These are phyloP conservation scores for Epinotia ramella DNA, from an alignment of 2,888 invertebrate species.

Conservation along the genomic window DNA sequence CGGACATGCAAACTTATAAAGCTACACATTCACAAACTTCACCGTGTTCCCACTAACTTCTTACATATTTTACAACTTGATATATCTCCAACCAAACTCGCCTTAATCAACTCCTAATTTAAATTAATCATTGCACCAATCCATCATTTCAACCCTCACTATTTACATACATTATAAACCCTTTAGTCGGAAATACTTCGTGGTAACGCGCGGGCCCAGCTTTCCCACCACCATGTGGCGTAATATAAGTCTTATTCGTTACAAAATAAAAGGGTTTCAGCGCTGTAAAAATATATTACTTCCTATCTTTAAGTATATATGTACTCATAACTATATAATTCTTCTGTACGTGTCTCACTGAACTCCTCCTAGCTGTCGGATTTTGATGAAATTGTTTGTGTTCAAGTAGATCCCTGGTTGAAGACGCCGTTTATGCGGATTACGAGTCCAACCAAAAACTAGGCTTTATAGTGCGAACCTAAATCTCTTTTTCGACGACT, in stretches of 20 bases:
- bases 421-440: no score
- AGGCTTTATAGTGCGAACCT: no score
- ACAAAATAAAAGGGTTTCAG: slow-evolving; percentile 5
- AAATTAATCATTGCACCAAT: slow-evolving; percentile 37
- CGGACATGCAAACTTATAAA: no score
- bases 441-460: no score
- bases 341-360: no score
- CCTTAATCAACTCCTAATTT: slow-evolving; percentile 35
- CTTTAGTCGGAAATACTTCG: slow-evolving; percentile 35
- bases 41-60: no score
- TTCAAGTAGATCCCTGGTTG: no score
- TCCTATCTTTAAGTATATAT: slow-evolving; percentile 9
- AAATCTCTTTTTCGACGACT: no score
- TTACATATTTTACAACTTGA: slow-evolving; percentile 1
- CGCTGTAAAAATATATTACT: slow-evolving; percentile 34
- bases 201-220: slow-evolving; percentile 28
- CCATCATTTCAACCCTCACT: slow-evolving; percentile 34
- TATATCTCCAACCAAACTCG: slow-evolving; percentile 10
- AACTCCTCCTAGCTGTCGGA: no score
- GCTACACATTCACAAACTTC: no score
- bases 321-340: no score
- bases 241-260: slow-evolving; percentile 39
- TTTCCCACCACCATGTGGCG: slow-evolving; percentile 41
- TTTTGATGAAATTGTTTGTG: no score
- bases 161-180: slow-evolving; percentile 19